Base-by-base conservation (phyloP, 2,797 vertebrate species). In the Capromys pilorides region DNA sequence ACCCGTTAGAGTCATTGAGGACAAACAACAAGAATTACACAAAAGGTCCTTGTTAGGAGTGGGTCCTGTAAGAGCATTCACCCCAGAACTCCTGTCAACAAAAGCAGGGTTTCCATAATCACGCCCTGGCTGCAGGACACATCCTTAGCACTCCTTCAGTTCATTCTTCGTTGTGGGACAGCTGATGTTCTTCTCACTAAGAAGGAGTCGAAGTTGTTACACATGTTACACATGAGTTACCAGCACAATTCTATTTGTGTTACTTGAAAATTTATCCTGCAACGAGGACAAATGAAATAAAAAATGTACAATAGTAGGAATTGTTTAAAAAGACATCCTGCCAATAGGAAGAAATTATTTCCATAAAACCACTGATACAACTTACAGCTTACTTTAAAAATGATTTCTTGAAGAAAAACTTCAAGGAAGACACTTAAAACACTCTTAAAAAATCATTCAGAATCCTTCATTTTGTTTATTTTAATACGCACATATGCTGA, bases 391-490 rank as follows among this genome's bases (percentile, higher is more conserved):
- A 61, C 86, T 93, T 93, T 90, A 39, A 83, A 77, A 73, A 19
- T 94, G 88, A 4, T 18, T 28, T 36, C 80, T 93, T 94, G 81
- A 78, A 90, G 21, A 36, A 90, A 77, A 79, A 0, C 84, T 89
- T 92, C 67, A 66, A 45, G n/a, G 64, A 33, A 88, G n/a, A 84
- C 21, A 54, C 51, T 88, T 67, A 39, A 91, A 86, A 86, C 36
- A 75, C 8, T 26, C 19, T 81, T 95, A 9, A 51, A 88, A 80
- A 91, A 51, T 77, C 41, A 36, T 95, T 91, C 36, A 69, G 36
- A 79, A 73, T 88, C 71, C 61, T 8, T 28, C 16, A 66, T 90
- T 61, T 82, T 49, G 31, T 62, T 62, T 86, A 90, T 21, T 62
- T 73, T n/a, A 89, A 54, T 21, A 49, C 1, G 13, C 54, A 77